A percentile compares a stretch with the other conserved stretches of the same genome.
Conservation (phyloP, 2,888 invertebrate species). For the Megaustenia siamemsis region DNA sequence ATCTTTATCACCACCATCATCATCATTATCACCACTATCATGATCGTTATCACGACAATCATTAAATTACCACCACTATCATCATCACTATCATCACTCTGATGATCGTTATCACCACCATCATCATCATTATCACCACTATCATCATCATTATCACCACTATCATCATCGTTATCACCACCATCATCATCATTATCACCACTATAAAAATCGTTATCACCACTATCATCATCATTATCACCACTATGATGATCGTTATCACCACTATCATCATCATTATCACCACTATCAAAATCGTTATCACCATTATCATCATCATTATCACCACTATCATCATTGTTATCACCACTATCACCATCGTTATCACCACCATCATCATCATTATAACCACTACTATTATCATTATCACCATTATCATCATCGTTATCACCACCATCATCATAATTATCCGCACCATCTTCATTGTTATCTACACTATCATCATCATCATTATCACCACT, state of each 20-base stretch:
- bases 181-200: neutral
- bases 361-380: neutral
- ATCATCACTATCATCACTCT: neutral
- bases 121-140: slow-evolving; percentile 47
- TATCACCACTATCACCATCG: neutral
- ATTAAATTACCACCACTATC: too few relatives aligned
- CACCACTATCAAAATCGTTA: too few relatives aligned
- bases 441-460: too few relatives aligned
- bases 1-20: too few relatives aligned
- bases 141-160: slow-evolving; percentile 49
- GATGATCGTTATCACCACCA: slow-evolving; percentile 35
- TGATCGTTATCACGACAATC: too few relatives aligned
- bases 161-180: slow-evolving; percentile 45
- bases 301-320: neutral
- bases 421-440: neutral
- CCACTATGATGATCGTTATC: too few relatives aligned
- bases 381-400: neutral
- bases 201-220: too few relatives aligned
- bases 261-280: too few relatives aligned
- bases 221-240: too few relatives aligned
- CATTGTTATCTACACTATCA: too few relatives aligned
- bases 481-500: neutral
- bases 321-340: neutral
- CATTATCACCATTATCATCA: neutral
- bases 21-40: too few relatives aligned